A percentile compares a stretch with the other conserved stretches of the same genome.
These are phyloP conservation scores for Mungos mungo DNA, from an alignment of 2,113 vertebrate species.

Conservation along the genomic window DNA sequence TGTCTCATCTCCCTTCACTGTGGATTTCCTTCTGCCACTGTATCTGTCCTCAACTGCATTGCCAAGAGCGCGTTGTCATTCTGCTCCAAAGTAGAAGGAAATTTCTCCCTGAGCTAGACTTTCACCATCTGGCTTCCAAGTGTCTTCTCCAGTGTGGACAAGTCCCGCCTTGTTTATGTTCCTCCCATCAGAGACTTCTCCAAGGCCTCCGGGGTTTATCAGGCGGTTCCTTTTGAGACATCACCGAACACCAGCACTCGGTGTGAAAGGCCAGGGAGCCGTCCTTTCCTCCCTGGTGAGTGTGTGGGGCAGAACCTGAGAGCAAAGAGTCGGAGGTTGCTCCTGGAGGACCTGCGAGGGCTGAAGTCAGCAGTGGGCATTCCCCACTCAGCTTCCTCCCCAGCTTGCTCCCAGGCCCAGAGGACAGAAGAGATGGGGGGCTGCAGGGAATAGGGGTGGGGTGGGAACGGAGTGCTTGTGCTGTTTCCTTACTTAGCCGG, in stretches of 20 bases:
- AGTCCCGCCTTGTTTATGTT: background rate
- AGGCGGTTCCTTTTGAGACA: background rate
- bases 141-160: background rate
- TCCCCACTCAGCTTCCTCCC: background rate
- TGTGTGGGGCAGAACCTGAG: background rate
- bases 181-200: background rate
- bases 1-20: background rate
- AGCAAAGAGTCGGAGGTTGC: background rate
- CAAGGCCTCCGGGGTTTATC: background rate
- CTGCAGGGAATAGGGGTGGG: background rate
- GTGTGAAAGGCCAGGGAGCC: background rate
- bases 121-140: background rate
- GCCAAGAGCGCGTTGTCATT: background rate
- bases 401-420: background rate
- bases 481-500: background rate
- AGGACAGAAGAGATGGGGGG: background rate
- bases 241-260: background rate
- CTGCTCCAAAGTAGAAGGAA: background rate
- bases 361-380: fast-evolving
- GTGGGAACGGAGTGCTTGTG: background rate
- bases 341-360: background rate
- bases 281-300: background rate
- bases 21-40: background rate
- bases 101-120: background rate
- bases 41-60: background rate